phyloP scores from a whole-genome alignment of 2,113 vertebrate species.

The Rhineura floridana region DNA sequence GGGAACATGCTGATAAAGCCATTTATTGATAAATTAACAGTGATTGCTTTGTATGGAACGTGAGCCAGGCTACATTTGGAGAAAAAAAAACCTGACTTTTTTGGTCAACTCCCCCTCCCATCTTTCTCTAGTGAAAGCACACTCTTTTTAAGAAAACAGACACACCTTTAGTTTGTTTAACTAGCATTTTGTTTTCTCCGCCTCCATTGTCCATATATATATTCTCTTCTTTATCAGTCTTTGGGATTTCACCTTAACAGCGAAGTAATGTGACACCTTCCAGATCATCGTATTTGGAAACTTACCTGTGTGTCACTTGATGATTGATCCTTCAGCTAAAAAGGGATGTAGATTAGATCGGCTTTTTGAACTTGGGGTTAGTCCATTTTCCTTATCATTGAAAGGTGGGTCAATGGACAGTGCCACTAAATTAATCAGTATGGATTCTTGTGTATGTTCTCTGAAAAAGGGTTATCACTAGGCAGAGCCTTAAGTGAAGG shows the following conservation, averaged over 20 bases:
- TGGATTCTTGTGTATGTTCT: conserved; percentile 23
- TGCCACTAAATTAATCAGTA: conserved; percentile 53
- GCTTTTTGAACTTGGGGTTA: conserved; percentile 1
- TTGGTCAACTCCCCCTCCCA: neutral
- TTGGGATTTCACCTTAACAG: neutral
- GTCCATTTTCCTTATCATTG: conserved; percentile 31
- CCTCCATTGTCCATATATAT: rapidly evolving
- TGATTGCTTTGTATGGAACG: neutral
- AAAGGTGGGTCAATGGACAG: neutral
- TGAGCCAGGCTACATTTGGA: neutral
- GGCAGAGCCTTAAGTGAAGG: conserved; percentile 50
- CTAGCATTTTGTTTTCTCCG: neutral
- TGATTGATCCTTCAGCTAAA: neutral
- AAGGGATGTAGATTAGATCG: rapidly evolving
- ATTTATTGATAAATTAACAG: neutral
- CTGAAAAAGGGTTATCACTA: neutral
- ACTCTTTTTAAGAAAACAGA: neutral
- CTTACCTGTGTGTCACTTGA: conserved; percentile 8
- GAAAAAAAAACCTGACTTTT: neutral
- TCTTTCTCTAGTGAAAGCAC: neutral
- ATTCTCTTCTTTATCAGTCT: rapidly evolving
- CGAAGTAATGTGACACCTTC: neutral
- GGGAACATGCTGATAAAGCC: neutral
- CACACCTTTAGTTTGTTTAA: neutral
- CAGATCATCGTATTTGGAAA: neutral